phyloP scores from a whole-genome alignment of 2,888 invertebrate genomes.

The Uropetala carovei region DNA sequence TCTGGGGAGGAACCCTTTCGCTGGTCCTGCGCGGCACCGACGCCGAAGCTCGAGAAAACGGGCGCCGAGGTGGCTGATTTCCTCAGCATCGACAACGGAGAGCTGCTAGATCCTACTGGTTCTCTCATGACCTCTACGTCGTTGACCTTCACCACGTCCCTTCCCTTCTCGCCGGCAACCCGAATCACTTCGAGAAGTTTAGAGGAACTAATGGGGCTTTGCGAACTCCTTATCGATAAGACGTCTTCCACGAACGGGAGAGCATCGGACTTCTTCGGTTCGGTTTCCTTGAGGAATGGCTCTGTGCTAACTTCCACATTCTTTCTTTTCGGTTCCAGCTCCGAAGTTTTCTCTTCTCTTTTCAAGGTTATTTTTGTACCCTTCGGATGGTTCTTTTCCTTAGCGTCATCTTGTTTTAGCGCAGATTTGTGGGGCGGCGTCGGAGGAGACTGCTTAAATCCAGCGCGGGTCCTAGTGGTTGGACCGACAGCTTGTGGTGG shows the following conservation, averaged over 20 bases:
- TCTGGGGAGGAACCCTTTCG: constrained; percentile 19
- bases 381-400: constrained; percentile 39
- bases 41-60: constrained; percentile 2
- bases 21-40: background rate
- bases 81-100: constrained; percentile 36
- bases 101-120: constrained; percentile 2
- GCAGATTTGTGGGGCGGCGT: background rate
- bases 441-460: constrained; percentile 5
- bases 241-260: background rate
- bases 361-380: background rate
- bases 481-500: background rate
- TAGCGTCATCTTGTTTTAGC: background rate
- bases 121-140: constrained; percentile 57
- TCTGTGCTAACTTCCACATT: constrained; percentile 48
- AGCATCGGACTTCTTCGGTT: background rate
- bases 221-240: constrained; percentile 5
- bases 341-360: background rate
- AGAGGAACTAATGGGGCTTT: constrained; percentile 15
- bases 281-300: constrained; percentile 16
- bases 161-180: constrained; percentile 38
- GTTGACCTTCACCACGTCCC: constrained; percentile 45
- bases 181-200: constrained; percentile 44
- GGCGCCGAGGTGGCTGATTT: background rate
- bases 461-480: constrained; percentile 26
- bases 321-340: constrained; percentile 7